Base-by-base conservation (phyloP, 2,888 invertebrate genomes). In the Siphonodentalium dalli region DNA sequence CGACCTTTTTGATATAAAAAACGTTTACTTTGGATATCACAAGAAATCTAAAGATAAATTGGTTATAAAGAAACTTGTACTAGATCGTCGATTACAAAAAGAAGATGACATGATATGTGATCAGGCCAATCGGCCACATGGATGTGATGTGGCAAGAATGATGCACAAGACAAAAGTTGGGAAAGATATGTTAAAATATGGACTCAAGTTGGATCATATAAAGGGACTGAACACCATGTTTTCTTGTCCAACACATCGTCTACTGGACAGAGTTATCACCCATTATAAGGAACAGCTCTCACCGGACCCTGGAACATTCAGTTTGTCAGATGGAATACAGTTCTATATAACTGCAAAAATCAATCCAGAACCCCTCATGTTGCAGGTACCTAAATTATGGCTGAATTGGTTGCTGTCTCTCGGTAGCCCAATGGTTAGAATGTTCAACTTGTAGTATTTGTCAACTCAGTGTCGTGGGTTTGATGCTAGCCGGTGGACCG, bases 341-440 rank as follows among this genome's bases (percentile, higher is more conserved):
- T 53, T 81, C 13, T 56, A 71, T 33, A 89, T 88, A 0, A 85
- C 88, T 71, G 76, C 90, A 5, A 85, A 85, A 65, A 82, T 90
- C 1, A 92, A 92, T 82, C 87, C 89, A 6, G 92, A 92, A 77
- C 91, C 91, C 6, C 81, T 91, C 7, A 80, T 91, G 45, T 79
- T 90, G 34, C 87, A 88, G 87, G 90, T 90, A 77, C 71, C n/a
- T n/a, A n/a, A n/a, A n/a, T n/a, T n/a, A n/a, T n/a, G n/a, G n/a
- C n/a, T n/a, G n/a, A n/a, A n/a, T n/a, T n/a, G n/a, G n/a, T n/a
- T n/a, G n/a, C n/a, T n/a, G n/a, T n/a, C n/a, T n/a, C n/a, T n/a
- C n/a, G n/a, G n/a, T n/a, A n/a, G n/a, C n/a, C n/a, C n/a, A n/a
- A n/a, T n/a, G n/a, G n/a, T n/a, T n/a, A n/a, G n/a, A n/a, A n/a